Evolutionary conservation across 2,797 vertebrate genomes (phyloP).

Genomic region (Melanotaenia pygmaea): DNA sequence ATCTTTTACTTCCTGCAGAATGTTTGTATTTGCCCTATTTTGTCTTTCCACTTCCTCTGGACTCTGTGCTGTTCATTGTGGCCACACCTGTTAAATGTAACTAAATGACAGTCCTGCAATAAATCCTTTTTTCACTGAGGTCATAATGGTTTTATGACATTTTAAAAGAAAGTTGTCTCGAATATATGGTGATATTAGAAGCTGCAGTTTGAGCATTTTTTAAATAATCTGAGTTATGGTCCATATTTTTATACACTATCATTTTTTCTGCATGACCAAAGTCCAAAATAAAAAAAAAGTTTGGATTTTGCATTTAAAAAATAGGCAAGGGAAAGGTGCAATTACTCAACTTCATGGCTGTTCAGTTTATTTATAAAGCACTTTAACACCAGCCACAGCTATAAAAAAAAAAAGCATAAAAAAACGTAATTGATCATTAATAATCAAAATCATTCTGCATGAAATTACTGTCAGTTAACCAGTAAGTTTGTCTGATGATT

Average conservation of each 20-base stretch:
- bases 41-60: neutral
- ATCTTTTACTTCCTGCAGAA: slow-evolving; percentile 2
- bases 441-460: neutral
- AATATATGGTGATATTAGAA: neutral
- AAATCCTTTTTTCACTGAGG: neutral
- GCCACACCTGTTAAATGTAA: neutral
- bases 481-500: neutral
- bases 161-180: neutral
- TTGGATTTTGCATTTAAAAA: neutral
- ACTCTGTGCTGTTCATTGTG: neutral
- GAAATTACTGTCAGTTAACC: neutral
- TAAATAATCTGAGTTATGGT: too few species aligned
- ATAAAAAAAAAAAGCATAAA: too few species aligned
- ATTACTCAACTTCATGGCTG: neutral
- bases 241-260: neutral
- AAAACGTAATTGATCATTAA: neutral
- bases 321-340: neutral
- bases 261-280: neutral
- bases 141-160: neutral
- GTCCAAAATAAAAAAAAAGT: neutral
- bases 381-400: too few species aligned
- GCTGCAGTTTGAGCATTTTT: neutral
- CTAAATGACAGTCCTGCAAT: neutral
- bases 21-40: slow-evolving; percentile 6
- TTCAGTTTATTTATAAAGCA: too few species aligned